Evolutionary conservation across 2,113 vertebrate species (phyloP), one percentile per base, ranked within the genome.

Genomic region (Phoxinus phoxinus): DNA sequence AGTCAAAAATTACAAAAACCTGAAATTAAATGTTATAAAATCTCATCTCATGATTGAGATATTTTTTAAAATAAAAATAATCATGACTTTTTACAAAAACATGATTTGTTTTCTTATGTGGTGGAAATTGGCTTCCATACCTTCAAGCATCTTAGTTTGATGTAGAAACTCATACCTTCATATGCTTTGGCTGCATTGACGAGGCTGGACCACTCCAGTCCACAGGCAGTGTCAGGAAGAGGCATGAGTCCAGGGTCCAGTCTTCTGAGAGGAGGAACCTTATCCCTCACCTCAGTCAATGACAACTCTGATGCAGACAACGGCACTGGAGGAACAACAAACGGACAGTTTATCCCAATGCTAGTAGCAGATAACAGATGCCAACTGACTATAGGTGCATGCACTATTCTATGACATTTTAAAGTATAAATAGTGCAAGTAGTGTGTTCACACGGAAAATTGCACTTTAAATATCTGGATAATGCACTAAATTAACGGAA

Each of bases 131-230:
- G 23, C 37, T 41, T 72, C 4, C 69, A 72, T 10, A n/a, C 35
- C 69, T 3, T 72, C 13, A 13, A 44, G 69, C 46, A 46, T 44
- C 19, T 44, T n/a, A 6, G 23, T 44, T 48, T 17, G 19, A 46
- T 10, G n/a, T 3, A 56, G 19, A 56, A 23, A 56, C 6, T 59
- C 89, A 90, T 89, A 98, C 97, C 97, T 95, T 98, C 97, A 0
- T 95, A 98, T 1, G 95, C 97, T 89, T 97, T 97, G 74, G 97
- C 97, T 0, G 96, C 97, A 0, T 90, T 97, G 74, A 98, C 97
- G 71, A 98, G 93, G 87, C 96, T 98, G 91, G 97, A 95, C 97
- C 97, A 98, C 91, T 98, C 96, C 0, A 98, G 94, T 15, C 96
- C 97, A 0, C 94, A 84, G 3, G 96, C 96, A 0, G 97, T 96